Percentiles rank a stretch among this genome's conserved stretches.
Conservation (phyloP, 2,797 vertebrate genomes). For the Malurus leucopterus region DNA sequence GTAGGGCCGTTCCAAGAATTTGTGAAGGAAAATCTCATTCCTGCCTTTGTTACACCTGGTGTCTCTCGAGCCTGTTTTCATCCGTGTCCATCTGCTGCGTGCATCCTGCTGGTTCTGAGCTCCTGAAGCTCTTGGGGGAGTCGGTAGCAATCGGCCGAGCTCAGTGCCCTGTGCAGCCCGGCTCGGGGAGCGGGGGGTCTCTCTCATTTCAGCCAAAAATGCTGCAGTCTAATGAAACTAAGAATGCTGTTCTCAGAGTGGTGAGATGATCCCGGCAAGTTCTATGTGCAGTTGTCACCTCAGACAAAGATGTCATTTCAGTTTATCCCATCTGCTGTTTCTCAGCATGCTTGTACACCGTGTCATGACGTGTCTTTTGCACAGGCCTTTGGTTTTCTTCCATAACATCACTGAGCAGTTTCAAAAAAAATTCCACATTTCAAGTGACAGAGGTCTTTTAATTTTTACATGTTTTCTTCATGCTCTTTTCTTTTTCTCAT, state of each 20-base stretch:
- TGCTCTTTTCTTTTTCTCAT: conserved; percentile 15
- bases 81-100: not conserved
- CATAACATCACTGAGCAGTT: conserved; percentile 12
- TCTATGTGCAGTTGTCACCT: not conserved
- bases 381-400: conserved; percentile 45
- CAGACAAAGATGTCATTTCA: conserved; percentile 16
- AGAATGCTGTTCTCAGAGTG: not conserved
- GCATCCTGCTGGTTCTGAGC: not conserved
- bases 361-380: not conserved
- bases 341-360: conserved; percentile 3
- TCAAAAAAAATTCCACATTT: not conserved
- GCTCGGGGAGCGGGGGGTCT: not conserved
- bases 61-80: not conserved
- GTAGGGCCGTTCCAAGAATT: not conserved
- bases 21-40: not conserved
- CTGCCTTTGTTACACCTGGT: not conserved
- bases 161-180: not conserved
- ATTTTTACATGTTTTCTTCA: conserved; percentile 29
- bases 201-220: conserved; percentile 6
- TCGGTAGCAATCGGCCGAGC: not conserved
- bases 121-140: not conserved
- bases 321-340: not conserved
- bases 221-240: not conserved
- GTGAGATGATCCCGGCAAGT: not conserved
- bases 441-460: not conserved